Conservation (phyloP, 2,113 vertebrate genomes). For the Pogonocichla stellata region DNA sequence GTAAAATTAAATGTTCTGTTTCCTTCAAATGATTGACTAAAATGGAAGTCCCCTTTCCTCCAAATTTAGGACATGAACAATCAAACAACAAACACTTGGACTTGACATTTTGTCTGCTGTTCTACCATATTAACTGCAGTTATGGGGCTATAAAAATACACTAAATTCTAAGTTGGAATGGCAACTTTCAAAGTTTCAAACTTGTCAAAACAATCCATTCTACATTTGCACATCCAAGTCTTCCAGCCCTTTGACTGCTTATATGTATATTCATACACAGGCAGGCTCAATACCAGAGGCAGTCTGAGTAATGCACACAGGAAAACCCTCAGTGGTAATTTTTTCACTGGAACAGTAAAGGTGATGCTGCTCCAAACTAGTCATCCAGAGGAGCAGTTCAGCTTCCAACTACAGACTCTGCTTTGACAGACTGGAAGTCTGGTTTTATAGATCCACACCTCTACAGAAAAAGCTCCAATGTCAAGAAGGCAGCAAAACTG, state of each 20-base stretch:
- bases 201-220: too few relatives aligned
- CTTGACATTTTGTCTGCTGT: not conserved
- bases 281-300: accelerated
- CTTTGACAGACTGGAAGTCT: not conserved
- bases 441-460: not conserved
- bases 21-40: not conserved
- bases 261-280: not conserved
- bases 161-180: not conserved
- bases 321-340: not conserved
- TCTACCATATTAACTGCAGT: not conserved
- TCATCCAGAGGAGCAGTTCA: not conserved
- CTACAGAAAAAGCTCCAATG: not conserved
- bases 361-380: not conserved
- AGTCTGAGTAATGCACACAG: not conserved
- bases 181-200: not conserved
- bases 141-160: not conserved
- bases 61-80: not conserved
- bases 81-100: not conserved
- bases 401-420: not conserved
- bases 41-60: not conserved
- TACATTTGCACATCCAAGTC: not conserved
- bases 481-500: not conserved
- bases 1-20: not conserved
- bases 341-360: not conserved
- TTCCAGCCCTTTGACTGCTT: not conserved